These are phyloP conservation scores for Ochotona curzoniae DNA, from an alignment of 2,113 vertebrate species.

Conservation along the genomic window DNA sequence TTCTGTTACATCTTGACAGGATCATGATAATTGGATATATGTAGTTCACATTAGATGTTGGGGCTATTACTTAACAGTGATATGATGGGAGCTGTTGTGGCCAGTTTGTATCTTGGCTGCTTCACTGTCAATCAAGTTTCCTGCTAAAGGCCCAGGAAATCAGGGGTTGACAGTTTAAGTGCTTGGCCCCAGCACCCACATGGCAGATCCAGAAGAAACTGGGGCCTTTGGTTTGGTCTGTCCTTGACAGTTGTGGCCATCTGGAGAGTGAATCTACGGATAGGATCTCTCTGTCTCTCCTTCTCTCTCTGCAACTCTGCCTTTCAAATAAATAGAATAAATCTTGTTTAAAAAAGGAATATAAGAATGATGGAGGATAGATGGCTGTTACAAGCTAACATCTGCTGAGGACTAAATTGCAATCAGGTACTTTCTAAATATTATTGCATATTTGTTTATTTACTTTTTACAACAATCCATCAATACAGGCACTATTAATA, in stretches of 20 bases:
- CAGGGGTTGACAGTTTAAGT: too few relatives aligned
- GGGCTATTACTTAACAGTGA: not conserved
- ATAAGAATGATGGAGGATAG: not conserved
- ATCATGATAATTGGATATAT: not conserved
- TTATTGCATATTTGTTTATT: conserved; percentile 2
- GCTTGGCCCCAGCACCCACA: too few relatives aligned
- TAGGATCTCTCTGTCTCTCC: too few relatives aligned
- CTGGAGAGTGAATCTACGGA: too few relatives aligned
- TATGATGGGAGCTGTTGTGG: not conserved
- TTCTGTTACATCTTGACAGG: not conserved
- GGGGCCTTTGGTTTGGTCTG: too few relatives aligned
- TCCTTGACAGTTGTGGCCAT: too few relatives aligned
- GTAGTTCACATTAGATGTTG: not conserved
- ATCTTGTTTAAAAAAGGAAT: not conserved
- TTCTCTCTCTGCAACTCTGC: too few relatives aligned
- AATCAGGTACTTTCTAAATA: not conserved
- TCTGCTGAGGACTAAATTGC: not conserved
- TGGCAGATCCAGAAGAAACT: too few relatives aligned
- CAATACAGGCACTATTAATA: not conserved
- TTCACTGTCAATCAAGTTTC: too few relatives aligned
- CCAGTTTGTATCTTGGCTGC: too few relatives aligned
- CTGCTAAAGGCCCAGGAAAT: too few relatives aligned
- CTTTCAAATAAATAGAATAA: too few relatives aligned
- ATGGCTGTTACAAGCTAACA: not conserved
- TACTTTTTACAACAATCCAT: not conserved